Conservation (phyloP, 2,797 vertebrate genomes). For the Acrocephalus scirpaceus region DNA sequence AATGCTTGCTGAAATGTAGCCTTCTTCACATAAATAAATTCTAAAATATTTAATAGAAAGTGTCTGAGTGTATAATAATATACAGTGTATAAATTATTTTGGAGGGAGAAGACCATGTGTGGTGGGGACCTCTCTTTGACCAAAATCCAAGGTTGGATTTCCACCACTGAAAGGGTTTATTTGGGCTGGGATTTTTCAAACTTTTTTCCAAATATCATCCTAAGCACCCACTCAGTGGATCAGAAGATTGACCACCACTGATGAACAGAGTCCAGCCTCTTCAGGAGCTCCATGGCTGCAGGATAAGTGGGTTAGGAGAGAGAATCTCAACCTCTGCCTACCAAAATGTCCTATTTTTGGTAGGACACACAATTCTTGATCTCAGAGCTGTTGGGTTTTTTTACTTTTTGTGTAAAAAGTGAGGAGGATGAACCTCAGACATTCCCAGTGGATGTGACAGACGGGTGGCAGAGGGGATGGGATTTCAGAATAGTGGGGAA, state of each 20-base stretch:
- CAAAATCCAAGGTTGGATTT: rapidly evolving
- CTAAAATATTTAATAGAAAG: rapidly evolving
- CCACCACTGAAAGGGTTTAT: rapidly evolving
- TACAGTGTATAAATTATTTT: neutral
- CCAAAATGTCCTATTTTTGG: neutral
- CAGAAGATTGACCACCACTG: neutral
- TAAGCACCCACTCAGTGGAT: rapidly evolving
- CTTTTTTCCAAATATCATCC: neutral
- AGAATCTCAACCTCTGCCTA: neutral
- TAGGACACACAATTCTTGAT: neutral
- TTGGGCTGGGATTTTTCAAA: neutral
- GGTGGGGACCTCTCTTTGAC: neutral
- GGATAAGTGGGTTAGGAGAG: neutral
- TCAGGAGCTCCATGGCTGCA: neutral
- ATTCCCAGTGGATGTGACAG: too few species aligned
- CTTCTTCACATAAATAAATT: neutral
- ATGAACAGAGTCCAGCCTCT: rapidly evolving
- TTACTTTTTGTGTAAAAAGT: neutral
- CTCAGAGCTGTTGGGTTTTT: rapidly evolving
- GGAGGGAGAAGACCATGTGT: rapidly evolving
- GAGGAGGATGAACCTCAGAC: neutral
- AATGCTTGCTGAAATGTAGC: neutral
- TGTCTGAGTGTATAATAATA: neutral
- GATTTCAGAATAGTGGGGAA: neutral
- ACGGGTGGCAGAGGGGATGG: too few species aligned